Conservation (phyloP, 2,113 vertebrate species). For the Phaethon lepturus region DNA sequence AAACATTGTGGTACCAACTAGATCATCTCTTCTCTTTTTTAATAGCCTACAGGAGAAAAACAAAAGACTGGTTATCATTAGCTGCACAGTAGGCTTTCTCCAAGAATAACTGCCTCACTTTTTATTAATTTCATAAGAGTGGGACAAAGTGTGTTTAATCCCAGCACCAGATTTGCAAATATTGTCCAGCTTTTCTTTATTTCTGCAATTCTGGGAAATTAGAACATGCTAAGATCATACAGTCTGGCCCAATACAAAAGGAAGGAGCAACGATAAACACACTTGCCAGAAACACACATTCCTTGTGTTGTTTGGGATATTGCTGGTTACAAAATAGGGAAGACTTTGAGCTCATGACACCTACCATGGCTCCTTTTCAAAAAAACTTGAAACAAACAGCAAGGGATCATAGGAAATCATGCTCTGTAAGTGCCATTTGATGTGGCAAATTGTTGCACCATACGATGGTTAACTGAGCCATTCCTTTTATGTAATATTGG, state of each 20-base stretch:
- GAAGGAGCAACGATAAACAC: background rate
- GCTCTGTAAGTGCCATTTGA: slow-evolving; percentile 36
- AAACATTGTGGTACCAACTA: slow-evolving; percentile 21
- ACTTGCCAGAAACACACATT: slow-evolving; percentile 2
- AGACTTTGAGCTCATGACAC: slow-evolving; percentile 38
- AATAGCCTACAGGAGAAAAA: background rate
- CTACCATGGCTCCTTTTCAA: slow-evolving; percentile 47
- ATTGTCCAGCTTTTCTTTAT: slow-evolving; percentile 3
- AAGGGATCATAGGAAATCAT: slow-evolving; percentile 11
- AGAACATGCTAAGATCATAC: slow-evolving; percentile 33
- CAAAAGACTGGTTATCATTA: slow-evolving; percentile 47
- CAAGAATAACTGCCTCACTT: slow-evolving; percentile 42
- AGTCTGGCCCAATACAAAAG: slow-evolving; percentile 1
- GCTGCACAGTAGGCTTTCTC: slow-evolving; percentile 43
- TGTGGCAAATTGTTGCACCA: slow-evolving; percentile 68
- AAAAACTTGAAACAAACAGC: slow-evolving; percentile 30
- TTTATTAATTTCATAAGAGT: slow-evolving; percentile 29
- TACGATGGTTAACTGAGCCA: slow-evolving; percentile 15
- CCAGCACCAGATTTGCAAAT: slow-evolving; percentile 2
- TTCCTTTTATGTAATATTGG: slow-evolving; percentile 32
- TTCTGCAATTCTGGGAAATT: slow-evolving; percentile 36
- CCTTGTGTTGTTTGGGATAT: slow-evolving; percentile 33
- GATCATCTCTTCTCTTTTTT: slow-evolving; percentile 23
- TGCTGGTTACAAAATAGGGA: slow-evolving; percentile 52
- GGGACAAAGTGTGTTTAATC: slow-evolving; percentile 13